A percentile compares a stretch with the other conserved stretches of the same genome.
These are phyloP conservation scores for Drosophila picticornis DNA, from an alignment of 2,888 invertebrate species.

Conservation along the genomic window DNA sequence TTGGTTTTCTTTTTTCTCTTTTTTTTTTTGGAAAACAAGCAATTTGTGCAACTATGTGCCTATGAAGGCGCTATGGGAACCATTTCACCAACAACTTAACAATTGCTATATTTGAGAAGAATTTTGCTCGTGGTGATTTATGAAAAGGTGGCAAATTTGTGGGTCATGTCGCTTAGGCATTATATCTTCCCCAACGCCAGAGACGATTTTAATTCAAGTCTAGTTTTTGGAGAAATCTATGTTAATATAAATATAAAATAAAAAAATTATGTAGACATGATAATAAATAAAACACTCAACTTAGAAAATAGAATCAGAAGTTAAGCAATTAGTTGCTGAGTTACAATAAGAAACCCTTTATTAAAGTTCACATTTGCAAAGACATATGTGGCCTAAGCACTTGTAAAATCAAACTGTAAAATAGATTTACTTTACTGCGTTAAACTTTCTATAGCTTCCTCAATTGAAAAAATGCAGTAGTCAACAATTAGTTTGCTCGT, in stretches of 20 bases:
- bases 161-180: constrained; percentile 34
- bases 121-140: constrained; percentile 56
- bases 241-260: too few relatives aligned
- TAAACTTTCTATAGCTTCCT: constrained; percentile 41
- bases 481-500: constrained; percentile 69
- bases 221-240: constrained; percentile 37
- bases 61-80: constrained; percentile 71
- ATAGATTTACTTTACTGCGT: constrained; percentile 1
- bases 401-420: neutral
- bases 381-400: neutral
- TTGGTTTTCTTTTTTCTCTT: constrained; percentile 27
- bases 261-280: too few relatives aligned
- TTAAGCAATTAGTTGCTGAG: neutral
- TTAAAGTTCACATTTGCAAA: neutral
- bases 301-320: neutral
- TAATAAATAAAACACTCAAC: too few relatives aligned
- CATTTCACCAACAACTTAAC: constrained; percentile 61
- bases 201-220: neutral
- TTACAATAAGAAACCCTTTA: neutral
- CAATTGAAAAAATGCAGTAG: constrained; percentile 49
- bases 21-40: constrained; percentile 66
- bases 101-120: constrained; percentile 37
- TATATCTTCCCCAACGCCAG: neutral
- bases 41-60: constrained; percentile 68
- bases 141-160: constrained; percentile 56